These are phyloP conservation scores for Ostrea edulis DNA, from an alignment of 1,140 invertebrate species.

Conservation along the genomic window DNA sequence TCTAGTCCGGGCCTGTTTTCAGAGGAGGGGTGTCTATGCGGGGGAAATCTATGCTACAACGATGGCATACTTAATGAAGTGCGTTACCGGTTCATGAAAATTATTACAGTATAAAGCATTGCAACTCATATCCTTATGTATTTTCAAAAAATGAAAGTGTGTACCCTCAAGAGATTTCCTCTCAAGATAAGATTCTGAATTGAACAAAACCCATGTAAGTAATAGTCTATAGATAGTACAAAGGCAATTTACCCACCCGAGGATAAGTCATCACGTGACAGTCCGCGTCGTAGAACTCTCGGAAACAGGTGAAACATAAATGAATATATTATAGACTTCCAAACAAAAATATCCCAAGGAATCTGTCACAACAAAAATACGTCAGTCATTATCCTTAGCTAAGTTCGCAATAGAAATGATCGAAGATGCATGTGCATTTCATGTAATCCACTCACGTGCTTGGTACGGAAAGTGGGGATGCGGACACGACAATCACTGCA, in stretches of 20 bases:
- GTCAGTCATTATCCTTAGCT: background rate
- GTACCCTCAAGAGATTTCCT: no score
- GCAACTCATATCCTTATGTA: no score
- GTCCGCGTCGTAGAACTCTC: background rate
- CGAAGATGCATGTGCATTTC: background rate
- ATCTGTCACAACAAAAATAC: background rate
- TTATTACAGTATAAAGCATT: no score
- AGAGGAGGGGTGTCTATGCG: no score
- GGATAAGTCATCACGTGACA: background rate
- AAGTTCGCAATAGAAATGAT: background rate
- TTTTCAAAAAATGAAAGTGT: no score
- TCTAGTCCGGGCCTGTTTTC: no score
- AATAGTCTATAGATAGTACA: no score
- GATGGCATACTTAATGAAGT: no score
- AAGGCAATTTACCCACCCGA: background rate
- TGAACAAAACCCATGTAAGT: no score
- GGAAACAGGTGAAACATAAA: slow-evolving; percentile 1
- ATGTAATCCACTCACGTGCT: background rate
- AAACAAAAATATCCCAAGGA: background rate
- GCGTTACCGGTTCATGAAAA: no score
- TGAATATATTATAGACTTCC: background rate
- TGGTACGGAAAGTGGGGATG: background rate
- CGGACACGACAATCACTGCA: background rate
- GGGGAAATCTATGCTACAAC: no score
- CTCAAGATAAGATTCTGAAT: no score